Base-by-base conservation (phyloP, 1,140 invertebrate genomes). In the Anoplolepis gracilipes region DNA sequence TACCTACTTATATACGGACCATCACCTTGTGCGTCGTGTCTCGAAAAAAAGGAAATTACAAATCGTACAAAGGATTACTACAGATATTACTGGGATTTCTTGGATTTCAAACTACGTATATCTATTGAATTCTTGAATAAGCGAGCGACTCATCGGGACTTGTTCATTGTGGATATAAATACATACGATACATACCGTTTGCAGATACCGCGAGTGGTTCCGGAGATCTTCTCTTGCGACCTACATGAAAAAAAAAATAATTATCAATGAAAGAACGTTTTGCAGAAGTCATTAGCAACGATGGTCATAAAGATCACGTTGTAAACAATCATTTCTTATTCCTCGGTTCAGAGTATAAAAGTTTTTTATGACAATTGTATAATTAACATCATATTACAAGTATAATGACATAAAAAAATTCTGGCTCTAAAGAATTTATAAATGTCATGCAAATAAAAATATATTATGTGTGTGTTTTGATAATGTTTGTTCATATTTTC, bases 1-100 rank as follows among this genome's bases (percentile, higher is more conserved):
- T 94, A 91, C 89, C 93, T 92, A 94, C 57, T 79, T 87, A 59
- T 69, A 59, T 69, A 82, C 36, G 49, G 30, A 92, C 93, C 94
- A 90, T 93, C 94, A 95, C 94, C 94, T 84, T 82, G 92, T 93
- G 91, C 89, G 62, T 81, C 87, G 88, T 90, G 89, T 88, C 75
- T 87, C 65, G 78, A 87, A 90, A 73, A 73, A 28, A 42, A 57
- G 72, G 82, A 16, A 49, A 64, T 49, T 49, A 49, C 13, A 49
- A 49, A 49, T 49, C 46, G 46, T 49, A 49, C 16, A 49, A 49
- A 49, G 16, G 46, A 49, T 62, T 61, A n/a, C 46, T 77, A 85
- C 69, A 42, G 22, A 76, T 7, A 67, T 65, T 84, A 78, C 82
- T 88, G 28, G 78, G 53, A 72, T 62, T 79, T 42, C 6, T 75